Evolutionary conservation across 2,888 invertebrate species (phyloP).

Genomic region (Mimumesa dahlbomi): DNA sequence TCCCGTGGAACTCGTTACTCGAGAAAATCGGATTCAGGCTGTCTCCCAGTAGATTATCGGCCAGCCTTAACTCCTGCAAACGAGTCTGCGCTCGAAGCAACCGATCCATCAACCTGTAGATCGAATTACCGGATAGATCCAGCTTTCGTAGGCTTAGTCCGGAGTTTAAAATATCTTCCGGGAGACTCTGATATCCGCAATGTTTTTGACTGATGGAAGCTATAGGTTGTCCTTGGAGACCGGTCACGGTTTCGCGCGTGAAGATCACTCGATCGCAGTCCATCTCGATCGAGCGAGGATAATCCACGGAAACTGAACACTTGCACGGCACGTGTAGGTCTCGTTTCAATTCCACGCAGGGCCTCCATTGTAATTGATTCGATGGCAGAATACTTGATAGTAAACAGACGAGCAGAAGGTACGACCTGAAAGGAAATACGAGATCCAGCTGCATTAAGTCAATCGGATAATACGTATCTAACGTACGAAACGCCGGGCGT

Average conservation of each 20-base stretch:
- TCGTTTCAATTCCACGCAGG: constrained; percentile 89
- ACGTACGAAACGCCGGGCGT: no score
- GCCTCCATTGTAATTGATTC: constrained; percentile 82
- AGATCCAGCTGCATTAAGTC: no score
- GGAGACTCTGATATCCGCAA: constrained; percentile 91
- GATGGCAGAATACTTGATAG: constrained; percentile 1
- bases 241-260: constrained; percentile 87
- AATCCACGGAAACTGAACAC: constrained; percentile 76
- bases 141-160: constrained; percentile 88
- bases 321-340: constrained; percentile 89
- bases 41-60: constrained; percentile 93
- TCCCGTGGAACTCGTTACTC: constrained; percentile 90
- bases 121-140: constrained; percentile 91
- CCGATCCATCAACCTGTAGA: constrained; percentile 89
- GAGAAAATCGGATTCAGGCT: constrained; percentile 95
- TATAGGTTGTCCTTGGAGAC: constrained; percentile 90
- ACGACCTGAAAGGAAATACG: constrained; percentile 35
- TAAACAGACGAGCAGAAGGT: constrained; percentile 9
- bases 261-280: constrained; percentile 93
- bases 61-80: constrained; percentile 86
- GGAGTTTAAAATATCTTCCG: constrained; percentile 77
- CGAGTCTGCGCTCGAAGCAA: constrained; percentile 85
- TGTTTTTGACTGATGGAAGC: constrained; percentile 89
- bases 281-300: constrained; percentile 84
- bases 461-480: no score